Evolutionary conservation across 1,140 invertebrate genomes (phyloP), one percentile per base, ranked within the genome.

Genomic region (Plectus sambesii): DNA sequence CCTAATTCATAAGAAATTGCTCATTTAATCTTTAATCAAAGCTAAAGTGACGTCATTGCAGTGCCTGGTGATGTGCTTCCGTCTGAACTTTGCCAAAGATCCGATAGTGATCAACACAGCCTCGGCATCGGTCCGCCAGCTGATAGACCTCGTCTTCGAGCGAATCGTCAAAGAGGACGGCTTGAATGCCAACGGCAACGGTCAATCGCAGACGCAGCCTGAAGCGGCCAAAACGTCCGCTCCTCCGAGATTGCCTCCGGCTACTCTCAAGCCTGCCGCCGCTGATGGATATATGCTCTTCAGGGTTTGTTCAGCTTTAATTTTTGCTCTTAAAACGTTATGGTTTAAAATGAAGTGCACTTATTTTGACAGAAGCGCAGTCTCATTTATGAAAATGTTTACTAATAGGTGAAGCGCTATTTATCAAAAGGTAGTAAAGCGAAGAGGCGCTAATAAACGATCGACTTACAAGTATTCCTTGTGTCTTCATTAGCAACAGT

Each of bases 111-210:
- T 87, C 24, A 96, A 96, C 69, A 92, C 90, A 36, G 90, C 92
- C 2, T 88, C 88, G 23, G 93, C 93, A 8, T 94, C 90, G 22
- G 86, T 97, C 3, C 75, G 92, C 37, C 93, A 98, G 69, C 73
- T 97, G 36, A 88, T 96, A n/a, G 87, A 86, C 35, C 74, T 88
- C 36, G 87, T 98, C 0, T 97, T 96, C 77, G 93, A 98, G 70
- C 74, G 92, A 47, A 87, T 92, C 12, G 76, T 87, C 24, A 68
- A 70, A n/a, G 76, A 78, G 58, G 74, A 78, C 56, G 30, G 30
- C 30, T 12, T 67, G 62, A 29, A 51, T 54, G 33, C 60, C 12
- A 33, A 33, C 17, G 12, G 17, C 30, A 17, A 17, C 17, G 17
- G 30, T 33, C 17, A 12, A 33, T 12, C 30, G 30, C 48, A 62